phyloP scores from a whole-genome alignment of 2,888 invertebrate genomes.

The Pristionchus japonicus region DNA sequence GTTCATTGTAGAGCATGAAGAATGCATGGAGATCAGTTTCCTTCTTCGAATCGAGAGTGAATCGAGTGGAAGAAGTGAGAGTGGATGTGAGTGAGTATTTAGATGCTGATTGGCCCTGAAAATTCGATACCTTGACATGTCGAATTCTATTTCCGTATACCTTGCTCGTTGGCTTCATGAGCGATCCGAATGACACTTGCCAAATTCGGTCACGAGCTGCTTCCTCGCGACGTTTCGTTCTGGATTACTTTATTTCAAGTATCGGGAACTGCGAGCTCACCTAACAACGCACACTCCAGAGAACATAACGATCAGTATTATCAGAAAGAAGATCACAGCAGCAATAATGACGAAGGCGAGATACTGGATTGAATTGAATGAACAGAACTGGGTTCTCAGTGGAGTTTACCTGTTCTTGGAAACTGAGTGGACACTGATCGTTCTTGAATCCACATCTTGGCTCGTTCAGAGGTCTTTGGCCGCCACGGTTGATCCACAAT shows the following conservation, averaged over 20 bases:
- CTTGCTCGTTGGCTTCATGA: conserved; percentile 13
- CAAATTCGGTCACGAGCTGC: conserved; percentile 36
- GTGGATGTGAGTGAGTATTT: conserved; percentile 57
- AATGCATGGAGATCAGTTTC: conserved; percentile 60
- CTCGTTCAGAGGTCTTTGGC: neutral
- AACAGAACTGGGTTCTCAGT: too few relatives aligned
- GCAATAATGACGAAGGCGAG: conserved; percentile 20
- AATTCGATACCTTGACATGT: neutral
- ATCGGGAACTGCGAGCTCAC: neutral
- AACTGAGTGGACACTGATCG: conserved; percentile 17
- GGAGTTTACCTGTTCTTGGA: conserved; percentile 11
- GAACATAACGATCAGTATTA: neutral
- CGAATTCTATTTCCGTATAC: too few relatives aligned
- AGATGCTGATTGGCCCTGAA: conserved; percentile 23
- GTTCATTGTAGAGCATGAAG: conserved; percentile 56
- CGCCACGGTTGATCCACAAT: conserved; percentile 17
- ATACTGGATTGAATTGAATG: conserved; percentile 41
- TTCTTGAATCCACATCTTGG: conserved; percentile 16
- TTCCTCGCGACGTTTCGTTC: neutral
- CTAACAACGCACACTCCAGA: neutral
- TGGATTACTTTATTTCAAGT: neutral
- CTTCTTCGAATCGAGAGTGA: conserved; percentile 63
- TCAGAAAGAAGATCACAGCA: neutral
- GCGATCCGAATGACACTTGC: conserved; percentile 28
- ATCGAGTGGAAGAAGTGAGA: conserved; percentile 56